Conservation (phyloP, 2,797 vertebrate genomes). For the Lithobates pipiens region DNA sequence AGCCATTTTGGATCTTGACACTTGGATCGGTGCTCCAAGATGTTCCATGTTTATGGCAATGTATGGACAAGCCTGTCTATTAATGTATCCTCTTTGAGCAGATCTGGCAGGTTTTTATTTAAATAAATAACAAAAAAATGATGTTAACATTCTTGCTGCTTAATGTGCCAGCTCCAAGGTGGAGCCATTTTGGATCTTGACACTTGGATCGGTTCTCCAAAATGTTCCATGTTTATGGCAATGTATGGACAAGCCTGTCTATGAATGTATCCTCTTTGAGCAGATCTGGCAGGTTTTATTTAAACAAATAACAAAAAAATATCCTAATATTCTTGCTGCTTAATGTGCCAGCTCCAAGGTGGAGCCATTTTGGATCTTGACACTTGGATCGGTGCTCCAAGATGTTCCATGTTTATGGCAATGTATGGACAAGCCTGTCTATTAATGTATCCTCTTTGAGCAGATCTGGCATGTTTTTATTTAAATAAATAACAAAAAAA, state of each 20-base stretch:
- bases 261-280: too few relatives aligned
- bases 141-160: background rate
- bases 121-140: background rate
- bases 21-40: background rate
- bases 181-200: too few relatives aligned
- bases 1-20: constrained; percentile 23
- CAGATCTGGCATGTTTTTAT: background rate
- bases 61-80: background rate
- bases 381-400: background rate
- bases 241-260: too few relatives aligned
- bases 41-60: background rate
- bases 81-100: background rate
- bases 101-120: background rate
- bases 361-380: constrained; percentile 25
- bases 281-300: background rate
- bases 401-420: background rate
- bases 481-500: background rate
- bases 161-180: background rate
- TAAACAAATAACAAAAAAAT: background rate
- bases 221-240: too few relatives aligned
- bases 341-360: background rate
- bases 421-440: background rate
- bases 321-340: background rate
- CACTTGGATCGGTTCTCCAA: too few relatives aligned
- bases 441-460: background rate